phyloP scores from a whole-genome alignment of 2,113 vertebrate species.

The Gallinago paraguaiae region DNA sequence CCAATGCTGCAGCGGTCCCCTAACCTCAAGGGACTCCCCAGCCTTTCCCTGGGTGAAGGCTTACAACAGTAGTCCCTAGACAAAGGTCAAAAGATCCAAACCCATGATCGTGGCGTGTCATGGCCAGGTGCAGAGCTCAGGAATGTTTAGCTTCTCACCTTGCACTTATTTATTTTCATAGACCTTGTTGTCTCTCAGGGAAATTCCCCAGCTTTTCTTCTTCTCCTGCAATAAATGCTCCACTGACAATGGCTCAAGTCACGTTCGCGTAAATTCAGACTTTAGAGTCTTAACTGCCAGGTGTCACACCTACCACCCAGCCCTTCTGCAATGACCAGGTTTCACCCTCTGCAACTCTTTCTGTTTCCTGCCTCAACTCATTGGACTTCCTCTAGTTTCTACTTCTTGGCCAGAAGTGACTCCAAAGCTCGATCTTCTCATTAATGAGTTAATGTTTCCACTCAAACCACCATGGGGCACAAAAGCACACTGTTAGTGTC shows the following conservation, averaged over 20 bases:
- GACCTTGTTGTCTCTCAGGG: not conserved
- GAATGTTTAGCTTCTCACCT: not conserved
- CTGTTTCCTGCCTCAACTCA: not conserved
- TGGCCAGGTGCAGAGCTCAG: not conserved
- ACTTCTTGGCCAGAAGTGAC: not conserved
- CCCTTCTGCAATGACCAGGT: not conserved
- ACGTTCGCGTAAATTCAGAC: fast-evolving
- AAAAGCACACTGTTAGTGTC: fast-evolving
- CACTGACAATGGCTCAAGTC: not conserved
- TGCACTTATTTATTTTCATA: not conserved
- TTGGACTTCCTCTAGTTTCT: not conserved
- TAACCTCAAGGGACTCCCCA: not conserved
- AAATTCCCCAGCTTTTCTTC: not conserved
- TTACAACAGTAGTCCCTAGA: not conserved
- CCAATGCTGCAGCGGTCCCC: not conserved
- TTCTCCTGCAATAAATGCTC: not conserved
- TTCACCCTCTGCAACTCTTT: not conserved
- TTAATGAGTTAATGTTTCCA: not conserved
- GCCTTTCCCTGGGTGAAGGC: not conserved
- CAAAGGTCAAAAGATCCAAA: not conserved
- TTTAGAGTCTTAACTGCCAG: not conserved
- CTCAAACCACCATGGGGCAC: not conserved
- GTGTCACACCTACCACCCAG: not conserved
- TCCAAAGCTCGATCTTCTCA: not conserved
- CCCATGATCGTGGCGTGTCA: fast-evolving